Evolutionary conservation across 2,797 vertebrate species (phyloP).

Genomic region (Rhabdophis nuchalis): DNA sequence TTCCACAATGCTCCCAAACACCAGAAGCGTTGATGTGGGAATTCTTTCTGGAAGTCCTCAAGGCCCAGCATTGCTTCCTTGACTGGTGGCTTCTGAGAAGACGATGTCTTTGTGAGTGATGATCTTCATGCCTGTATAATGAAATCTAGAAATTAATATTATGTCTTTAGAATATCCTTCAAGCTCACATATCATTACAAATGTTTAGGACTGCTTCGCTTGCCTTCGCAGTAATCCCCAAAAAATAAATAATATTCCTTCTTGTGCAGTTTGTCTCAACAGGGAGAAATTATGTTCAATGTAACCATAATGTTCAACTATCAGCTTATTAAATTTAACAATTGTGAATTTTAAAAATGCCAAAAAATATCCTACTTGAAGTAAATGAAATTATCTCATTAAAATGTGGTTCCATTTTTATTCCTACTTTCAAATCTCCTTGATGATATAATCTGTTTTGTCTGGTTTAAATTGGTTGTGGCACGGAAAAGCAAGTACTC

Average conservation of each 20-base stretch:
- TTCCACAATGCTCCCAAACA: conserved; percentile 17
- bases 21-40: not conserved
- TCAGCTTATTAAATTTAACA: conserved; percentile 15
- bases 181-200: not conserved
- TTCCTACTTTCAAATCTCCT: not conserved
- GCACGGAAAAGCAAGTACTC: not conserved
- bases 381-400: not conserved
- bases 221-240: not conserved
- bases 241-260: not conserved
- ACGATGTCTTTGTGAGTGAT: conserved; percentile 36
- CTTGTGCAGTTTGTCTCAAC: not conserved
- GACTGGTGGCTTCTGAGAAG: conserved; percentile 43
- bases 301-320: conserved; percentile 19
- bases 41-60: conserved; percentile 44
- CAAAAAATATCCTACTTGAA: not conserved
- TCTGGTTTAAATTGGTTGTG: not conserved
- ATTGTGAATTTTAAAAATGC: not conserved
- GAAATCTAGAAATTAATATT: not conserved
- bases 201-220: not conserved
- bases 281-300: conserved; percentile 1
- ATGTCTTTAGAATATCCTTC: not conserved
- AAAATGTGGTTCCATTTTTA: not conserved
- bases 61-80: conserved; percentile 36
- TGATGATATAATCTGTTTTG: not conserved
- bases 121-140: conserved; percentile 59